Evolutionary conservation across 2,888 invertebrate genomes (phyloP).

Genomic region (Lasioglossum zephyrum): DNA sequence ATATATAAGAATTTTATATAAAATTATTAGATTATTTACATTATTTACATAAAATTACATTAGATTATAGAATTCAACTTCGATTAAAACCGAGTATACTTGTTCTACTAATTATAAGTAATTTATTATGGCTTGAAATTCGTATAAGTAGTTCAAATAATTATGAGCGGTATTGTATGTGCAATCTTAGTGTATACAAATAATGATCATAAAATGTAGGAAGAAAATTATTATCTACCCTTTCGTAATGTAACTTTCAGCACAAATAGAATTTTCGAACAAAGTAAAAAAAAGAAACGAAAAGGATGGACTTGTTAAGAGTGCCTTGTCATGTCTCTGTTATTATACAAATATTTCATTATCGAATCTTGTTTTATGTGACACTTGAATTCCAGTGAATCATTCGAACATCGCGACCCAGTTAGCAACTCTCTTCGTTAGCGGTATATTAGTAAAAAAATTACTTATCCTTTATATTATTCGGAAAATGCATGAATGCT

Average conservation of each 20-base stretch:
- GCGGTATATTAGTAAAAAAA: slow-evolving; percentile 41
- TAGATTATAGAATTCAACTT: neutral
- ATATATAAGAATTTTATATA: too few relatives aligned
- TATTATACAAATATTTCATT: slow-evolving; percentile 46
- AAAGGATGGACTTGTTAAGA: slow-evolving; percentile 62
- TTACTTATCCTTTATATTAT: slow-evolving; percentile 50
- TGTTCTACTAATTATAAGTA: neutral
- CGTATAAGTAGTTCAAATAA: slow-evolving; percentile 9
- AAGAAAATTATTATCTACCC: slow-evolving; percentile 24
- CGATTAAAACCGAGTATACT: neutral
- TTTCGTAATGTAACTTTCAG: slow-evolving; percentile 26
- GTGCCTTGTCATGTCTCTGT: slow-evolving; percentile 68
- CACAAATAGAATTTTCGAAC: slow-evolving; percentile 7
- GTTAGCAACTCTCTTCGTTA: slow-evolving; percentile 30
- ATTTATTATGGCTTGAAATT: neutral
- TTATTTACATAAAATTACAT: too few relatives aligned
- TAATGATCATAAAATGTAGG: slow-evolving; percentile 14
- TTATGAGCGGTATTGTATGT: slow-evolving; percentile 3
- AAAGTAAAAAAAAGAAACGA: slow-evolving; percentile 23
- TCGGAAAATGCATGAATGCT: slow-evolving; percentile 60
- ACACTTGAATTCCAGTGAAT: slow-evolving; percentile 38
- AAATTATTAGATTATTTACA: too few relatives aligned
- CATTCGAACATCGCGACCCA: slow-evolving; percentile 21
- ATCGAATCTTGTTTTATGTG: slow-evolving; percentile 37
- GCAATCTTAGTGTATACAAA: slow-evolving; percentile 12